Base-by-base conservation (phyloP, 2,113 vertebrate genomes). In the Malurus melanocephalus region DNA sequence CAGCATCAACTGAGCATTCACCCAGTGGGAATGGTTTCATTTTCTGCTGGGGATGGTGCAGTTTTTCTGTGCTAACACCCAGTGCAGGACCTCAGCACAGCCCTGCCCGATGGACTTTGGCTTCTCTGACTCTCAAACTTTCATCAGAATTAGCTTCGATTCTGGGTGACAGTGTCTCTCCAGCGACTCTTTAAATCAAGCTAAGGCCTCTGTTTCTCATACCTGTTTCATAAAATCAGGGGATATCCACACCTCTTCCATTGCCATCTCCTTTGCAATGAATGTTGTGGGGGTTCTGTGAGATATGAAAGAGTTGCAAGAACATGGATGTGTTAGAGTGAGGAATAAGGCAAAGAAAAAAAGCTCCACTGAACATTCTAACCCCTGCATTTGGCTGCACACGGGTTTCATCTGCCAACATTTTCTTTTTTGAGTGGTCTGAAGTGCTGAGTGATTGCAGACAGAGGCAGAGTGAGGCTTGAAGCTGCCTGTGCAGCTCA, bases 381-480 rank as follows among this genome's bases (percentile, higher is more conserved):
- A 89, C 94, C n/a, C 57, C 35, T 68, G 62, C 38, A 28, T 93
- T 83, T 83, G 75, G 48, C 87, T 74, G 66, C 61, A 82, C 1
- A 9, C 4, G 6, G 42, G 60, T 93, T 94, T 91, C 83, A 87
- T 79, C 87, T 91, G 66, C 73, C 80, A 81, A 74, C 40, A 2
- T 67, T 73, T 61, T 82, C 38, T 56, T 76, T 74, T 90, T 62
- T 82, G 43, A 92, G 89, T 89, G 87, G 90, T 87, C 81, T 94
- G 93, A 93, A 95, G 82, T 80, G 92, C 65, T 53, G 60, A 96
- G 82, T 67, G 94, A 95, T 93, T 88, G 81, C 73, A 79, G 87
- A 72, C 3, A 89, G 94, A 91, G 82, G 68, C 68, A 89, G 91
- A 85, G 53, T 3, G 57, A 93, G 65, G 89, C 80, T 92, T 89